Evolutionary conservation across 1,140 invertebrate species (phyloP), one percentile per base, ranked within the genome.

Genomic region (Habropoda laboriosa): DNA sequence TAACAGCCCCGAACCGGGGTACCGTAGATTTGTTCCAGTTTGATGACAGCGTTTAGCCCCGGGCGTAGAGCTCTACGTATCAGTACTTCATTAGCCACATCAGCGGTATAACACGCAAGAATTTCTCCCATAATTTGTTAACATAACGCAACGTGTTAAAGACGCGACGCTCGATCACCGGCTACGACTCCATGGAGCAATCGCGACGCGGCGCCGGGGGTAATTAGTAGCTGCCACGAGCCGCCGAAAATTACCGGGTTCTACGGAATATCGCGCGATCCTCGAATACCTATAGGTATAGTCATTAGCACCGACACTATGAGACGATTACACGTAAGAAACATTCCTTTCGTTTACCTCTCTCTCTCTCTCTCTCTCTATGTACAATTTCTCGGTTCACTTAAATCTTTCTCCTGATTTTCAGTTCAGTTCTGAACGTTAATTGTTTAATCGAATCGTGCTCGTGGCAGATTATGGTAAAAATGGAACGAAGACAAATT

Each of bases 191-290:
- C n/a, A 2, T 64, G 47, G 63, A 74, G 67, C 66, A 79, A 83
- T 83, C 63, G 42, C 32, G 61, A 27, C 64, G 57, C 60, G 71
- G 72, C 83, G 80, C 63, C 80, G 80, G 55, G 49, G 72, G 68
- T 90, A 90, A 90, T 89, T 89, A 90, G 85, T 81, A 83, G 80
- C 82, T 87, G 79, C 72, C 61, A 64, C 53, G 72, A 67, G 58
- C 30, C 42, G 35, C 60, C 82, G 88, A 85, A 90, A 88, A 89
- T 89, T 87, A 79, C 67, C 71, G 38, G 67, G 70, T 71, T 66
- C 77, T 21, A 3, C 57, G 71, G 38, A 68, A 51, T 40, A 63
- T 40, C 42, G 4, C 40, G 51, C 47, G n/a, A 45, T 53, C 58
- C 35, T 13, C 24, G 60, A 57, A 66, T 74, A 64, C 51, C 55